These are phyloP conservation scores for Coptodon bakossiorum DNA, from an alignment of 2,113 vertebrate genomes.

Conservation along the genomic window DNA sequence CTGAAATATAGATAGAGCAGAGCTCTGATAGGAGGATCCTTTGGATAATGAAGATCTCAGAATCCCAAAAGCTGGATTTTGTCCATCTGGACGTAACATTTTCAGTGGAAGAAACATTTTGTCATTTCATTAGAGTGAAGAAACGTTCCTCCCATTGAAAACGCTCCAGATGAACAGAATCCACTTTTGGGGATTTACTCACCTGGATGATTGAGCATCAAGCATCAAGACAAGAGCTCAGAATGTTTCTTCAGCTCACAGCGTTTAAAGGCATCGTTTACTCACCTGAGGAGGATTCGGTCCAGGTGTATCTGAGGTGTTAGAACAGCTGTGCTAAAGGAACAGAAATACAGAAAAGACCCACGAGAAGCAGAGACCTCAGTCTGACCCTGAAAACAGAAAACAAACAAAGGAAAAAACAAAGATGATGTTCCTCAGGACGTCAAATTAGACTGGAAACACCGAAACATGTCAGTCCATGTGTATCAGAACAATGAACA, in stretches of 20 bases:
- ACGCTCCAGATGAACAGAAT: background rate
- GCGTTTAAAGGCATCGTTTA: background rate
- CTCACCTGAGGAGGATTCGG: background rate
- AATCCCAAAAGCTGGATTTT: too few relatives aligned
- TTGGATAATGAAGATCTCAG: too few relatives aligned
- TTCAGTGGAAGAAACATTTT: too few relatives aligned
- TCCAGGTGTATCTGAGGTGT: background rate
- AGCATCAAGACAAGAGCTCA: background rate
- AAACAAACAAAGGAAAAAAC: background rate
- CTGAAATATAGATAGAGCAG: too few relatives aligned
- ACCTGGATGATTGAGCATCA: background rate
- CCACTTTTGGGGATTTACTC: accelerated
- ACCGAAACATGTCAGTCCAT: background rate
- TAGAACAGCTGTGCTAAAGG: background rate
- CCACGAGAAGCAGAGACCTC: background rate
- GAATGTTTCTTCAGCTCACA: background rate
- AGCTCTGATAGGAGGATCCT: too few relatives aligned
- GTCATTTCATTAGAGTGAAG: accelerated
- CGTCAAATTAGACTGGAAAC: accelerated
- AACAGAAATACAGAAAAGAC: background rate
- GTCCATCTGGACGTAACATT: too few relatives aligned
- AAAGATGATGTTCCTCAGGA: background rate
- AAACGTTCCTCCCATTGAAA: background rate
- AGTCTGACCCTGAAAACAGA: background rate
- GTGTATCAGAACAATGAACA: background rate